Conservation (phyloP, 2,888 invertebrate species). For the Melanargia galathea region DNA sequence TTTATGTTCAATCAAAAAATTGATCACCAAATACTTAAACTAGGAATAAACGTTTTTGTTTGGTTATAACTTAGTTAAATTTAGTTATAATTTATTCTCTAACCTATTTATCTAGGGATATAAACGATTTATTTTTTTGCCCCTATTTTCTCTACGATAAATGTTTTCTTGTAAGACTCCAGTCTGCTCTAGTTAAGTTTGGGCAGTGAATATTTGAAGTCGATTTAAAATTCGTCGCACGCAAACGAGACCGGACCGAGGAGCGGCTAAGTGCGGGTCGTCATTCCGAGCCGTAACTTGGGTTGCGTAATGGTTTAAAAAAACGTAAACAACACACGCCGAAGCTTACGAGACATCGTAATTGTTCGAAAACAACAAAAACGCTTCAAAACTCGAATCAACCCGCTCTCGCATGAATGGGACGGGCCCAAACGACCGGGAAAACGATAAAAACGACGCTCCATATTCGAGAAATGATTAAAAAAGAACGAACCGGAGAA, state of each 20-base stretch:
- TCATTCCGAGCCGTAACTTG: conserved; percentile 37
- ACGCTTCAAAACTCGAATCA: conserved; percentile 43
- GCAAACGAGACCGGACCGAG: conserved; percentile 1
- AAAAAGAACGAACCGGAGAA: conserved; percentile 72
- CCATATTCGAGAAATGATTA: conserved; percentile 82
- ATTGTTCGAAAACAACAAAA: conserved; percentile 67
- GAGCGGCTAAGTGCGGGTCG: conserved; percentile 21
- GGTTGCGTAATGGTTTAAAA: conserved; percentile 52
- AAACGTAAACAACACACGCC: conserved; percentile 51
- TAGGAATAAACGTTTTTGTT: no score
- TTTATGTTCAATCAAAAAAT: no score
- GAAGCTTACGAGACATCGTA: conserved; percentile 50
- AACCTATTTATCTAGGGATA: no score
- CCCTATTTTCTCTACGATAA: no score
- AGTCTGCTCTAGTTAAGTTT: not conserved
- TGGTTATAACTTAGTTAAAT: no score
- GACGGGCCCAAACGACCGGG: conserved; percentile 62
- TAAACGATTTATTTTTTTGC: no score
- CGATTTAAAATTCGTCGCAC: not conserved
- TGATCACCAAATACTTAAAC: no score
- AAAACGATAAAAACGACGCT: conserved; percentile 79
- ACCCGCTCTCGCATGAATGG: conserved; percentile 63
- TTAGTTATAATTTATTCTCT: no score
- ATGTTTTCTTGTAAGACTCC: not conserved
- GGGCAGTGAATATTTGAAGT: not conserved